These are phyloP conservation scores for Smutsia temminckii DNA, from an alignment of 2,797 vertebrate genomes.

Conservation along the genomic window DNA sequence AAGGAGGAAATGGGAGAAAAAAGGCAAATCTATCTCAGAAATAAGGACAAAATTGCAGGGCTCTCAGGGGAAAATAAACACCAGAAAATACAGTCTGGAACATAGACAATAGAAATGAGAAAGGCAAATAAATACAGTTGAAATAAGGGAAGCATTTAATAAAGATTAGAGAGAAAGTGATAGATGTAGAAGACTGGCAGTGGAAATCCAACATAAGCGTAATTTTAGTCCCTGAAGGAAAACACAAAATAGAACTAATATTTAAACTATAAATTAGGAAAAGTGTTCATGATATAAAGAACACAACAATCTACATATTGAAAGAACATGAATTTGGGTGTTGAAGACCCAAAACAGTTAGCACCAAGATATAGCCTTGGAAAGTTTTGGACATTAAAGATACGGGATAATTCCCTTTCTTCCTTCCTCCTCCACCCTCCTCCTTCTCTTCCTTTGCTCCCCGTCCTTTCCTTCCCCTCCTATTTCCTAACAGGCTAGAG, in stretches of 20 bases:
- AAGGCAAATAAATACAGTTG: not conserved
- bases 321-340: not conserved
- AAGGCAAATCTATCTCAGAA: slow-evolving; percentile 41
- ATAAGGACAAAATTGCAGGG: slow-evolving; percentile 2
- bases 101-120: not conserved
- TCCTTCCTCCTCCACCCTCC: too few relatives aligned
- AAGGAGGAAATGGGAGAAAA: not conserved
- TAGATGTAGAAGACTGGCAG: not conserved
- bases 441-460: fast-evolving
- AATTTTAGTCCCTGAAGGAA: not conserved
- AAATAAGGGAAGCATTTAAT: not conserved
- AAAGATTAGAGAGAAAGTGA: not conserved
- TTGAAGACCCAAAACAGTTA: not conserved
- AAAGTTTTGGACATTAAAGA: not conserved
- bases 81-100: not conserved
- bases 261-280: slow-evolving; percentile 38
- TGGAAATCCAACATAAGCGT: not conserved
- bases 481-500: not conserved
- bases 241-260: not conserved
- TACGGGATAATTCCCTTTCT: not conserved
- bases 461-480: fast-evolving
- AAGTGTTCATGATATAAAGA: not conserved
- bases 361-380: not conserved
- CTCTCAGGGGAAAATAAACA: not conserved
- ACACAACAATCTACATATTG: not conserved